Base-by-base conservation (phyloP, 2,888 invertebrate species). In the Deilephila porcellus region DNA sequence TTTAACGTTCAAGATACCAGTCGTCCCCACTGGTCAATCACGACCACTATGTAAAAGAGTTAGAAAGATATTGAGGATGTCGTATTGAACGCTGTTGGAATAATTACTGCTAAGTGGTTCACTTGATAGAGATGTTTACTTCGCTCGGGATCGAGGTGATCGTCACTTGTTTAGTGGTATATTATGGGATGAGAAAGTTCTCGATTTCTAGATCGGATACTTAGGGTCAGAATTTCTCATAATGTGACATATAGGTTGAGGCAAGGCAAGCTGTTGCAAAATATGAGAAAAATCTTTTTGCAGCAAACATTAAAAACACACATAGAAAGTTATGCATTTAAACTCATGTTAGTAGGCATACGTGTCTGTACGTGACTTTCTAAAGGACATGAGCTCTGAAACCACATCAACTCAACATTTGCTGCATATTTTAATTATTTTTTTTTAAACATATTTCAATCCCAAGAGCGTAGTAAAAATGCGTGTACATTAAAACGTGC, bases 401-500 rank as follows among this genome's bases (percentile, higher is more conserved):
- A 11, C 4, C 19, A 56, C 53, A 6, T 56, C 5, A 56, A 5
- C 56, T 56, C 19, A 1, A 25, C 25, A 6, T 56, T 60, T 29
- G 25, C 29, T 60, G 60, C 29, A 45, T 11, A 45, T 25, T 29
- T 17, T 17, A 29, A 25, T 25, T 25, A 32, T 32, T 32, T 29
- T 60, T 29, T 14, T 2, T 56, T n/a, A n/a, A n/a, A n/a, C n/a
- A 56, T 17, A 19, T n/a, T 64, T 37, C 20, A 20, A 20, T 17
- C 6, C 19, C 25, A 25, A 63, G 25, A 63, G 19, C 32, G 19
- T 17, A 19, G 32, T 62, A 64, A 64, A 64, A 64, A 64, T 45
- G 20, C 8, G n/a, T 64, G 3, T 25, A 29, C 53, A 63, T 63
- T 63, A 63, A n/a, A 64, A 64, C 37, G 34, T 37, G 64, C n/a